phyloP scores from a whole-genome alignment of 2,797 vertebrate genomes.

The Fringilla coelebs region DNA sequence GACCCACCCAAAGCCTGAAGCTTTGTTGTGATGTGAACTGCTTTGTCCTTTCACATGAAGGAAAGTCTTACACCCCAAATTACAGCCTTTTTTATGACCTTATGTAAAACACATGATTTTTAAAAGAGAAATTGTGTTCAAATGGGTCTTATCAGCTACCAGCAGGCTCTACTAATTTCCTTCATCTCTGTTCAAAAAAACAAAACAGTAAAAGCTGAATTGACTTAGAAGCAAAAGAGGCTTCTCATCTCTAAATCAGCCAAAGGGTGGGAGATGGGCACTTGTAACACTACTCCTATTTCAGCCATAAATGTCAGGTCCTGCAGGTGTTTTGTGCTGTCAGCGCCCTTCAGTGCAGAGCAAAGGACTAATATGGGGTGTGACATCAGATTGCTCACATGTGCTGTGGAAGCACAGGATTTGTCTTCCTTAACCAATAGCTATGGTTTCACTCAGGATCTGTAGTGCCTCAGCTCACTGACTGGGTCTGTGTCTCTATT shows the following conservation, averaged over 20 bases:
- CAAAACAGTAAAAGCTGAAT: background rate
- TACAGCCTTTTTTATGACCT: background rate
- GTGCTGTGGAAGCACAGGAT: background rate
- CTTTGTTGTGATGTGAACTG: background rate
- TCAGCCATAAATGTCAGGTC: background rate
- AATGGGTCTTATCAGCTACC: conserved; percentile 7
- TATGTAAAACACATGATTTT: background rate
- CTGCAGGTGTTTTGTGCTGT: background rate
- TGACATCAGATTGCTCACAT: background rate
- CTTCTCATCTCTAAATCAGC: background rate
- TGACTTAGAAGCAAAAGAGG: background rate
- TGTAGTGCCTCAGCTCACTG: background rate
- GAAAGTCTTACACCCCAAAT: background rate
- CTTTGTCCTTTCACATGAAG: background rate
- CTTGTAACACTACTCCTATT: background rate
- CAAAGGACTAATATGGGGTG: fast-evolving
- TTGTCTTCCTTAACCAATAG: background rate
- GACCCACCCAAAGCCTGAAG: background rate
- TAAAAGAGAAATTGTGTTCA: background rate
- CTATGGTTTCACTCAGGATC: fast-evolving
- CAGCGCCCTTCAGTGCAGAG: background rate
- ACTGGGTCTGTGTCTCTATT: background rate
- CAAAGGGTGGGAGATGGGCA: background rate
- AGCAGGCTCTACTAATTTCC: background rate
- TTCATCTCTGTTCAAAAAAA: background rate